Evolutionary conservation across 1,140 invertebrate species (phyloP), one percentile per base, ranked within the genome.

Genomic region (Phocides pigmalion): DNA sequence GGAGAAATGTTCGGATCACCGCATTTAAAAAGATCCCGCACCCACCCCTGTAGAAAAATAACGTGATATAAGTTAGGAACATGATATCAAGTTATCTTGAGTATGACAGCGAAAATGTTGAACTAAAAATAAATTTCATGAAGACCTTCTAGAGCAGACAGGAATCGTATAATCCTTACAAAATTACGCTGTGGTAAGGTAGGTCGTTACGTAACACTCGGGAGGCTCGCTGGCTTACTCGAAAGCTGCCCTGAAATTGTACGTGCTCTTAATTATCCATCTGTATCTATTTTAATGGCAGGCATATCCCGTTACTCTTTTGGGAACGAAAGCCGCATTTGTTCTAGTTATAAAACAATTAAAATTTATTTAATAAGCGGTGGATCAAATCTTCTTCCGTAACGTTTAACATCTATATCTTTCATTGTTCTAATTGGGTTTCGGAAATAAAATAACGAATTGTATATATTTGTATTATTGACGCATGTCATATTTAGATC

Each of bases 191-290:
- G 64, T 61, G 50, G 20, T 37, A 62, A 56, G 44, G 65, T 63
- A 68, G 53, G 66, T 59, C 59, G 46, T 70, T 70, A 66, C 64
- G 64, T 70, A 66, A 66, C 35, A 50, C 41, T 22, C 41, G 44
- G 51, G 47, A 16, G 47, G 47, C 14, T 15, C 47, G 14, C 12
- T 11, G 47, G 47, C 47, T 50, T 50, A 50, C 2, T 12, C 47
- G 25, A 32, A 50, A 50, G 28, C 25, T 28, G 14, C 14, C 12
- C 47, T 50, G 47, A 50, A 50, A 50, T 50, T 50, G 47, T 50
- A 50, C 25, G 28, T 22, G 35, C 51, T 19, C 37, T 54, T 54
- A 54, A 54, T 54, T 54, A 41, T 54, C 51, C 51, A 50, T 50
- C 15, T 32, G 25, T 32, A 50, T 32, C 47, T 50, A 50, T 50